These are phyloP conservation scores for Cremastobaeus sp. DNA, from an alignment of 2,888 invertebrate genomes.

Conservation along the genomic window DNA sequence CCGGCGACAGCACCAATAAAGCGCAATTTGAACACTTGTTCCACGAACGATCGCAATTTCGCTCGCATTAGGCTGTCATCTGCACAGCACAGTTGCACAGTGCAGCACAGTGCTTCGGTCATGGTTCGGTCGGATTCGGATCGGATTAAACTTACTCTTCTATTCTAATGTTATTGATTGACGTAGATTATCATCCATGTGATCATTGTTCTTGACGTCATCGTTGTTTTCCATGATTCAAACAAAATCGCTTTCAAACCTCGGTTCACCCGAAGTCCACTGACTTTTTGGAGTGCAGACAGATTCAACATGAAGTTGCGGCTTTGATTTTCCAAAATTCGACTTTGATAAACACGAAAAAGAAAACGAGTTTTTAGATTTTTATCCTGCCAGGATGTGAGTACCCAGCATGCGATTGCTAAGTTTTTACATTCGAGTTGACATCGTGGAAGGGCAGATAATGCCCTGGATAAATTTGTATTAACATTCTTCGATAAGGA, in stretches of 20 bases:
- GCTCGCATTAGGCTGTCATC: constrained; percentile 18
- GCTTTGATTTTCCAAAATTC: constrained; percentile 3
- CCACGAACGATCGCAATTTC: background rate
- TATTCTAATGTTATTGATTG: constrained; percentile 10
- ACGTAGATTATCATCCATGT: background rate
- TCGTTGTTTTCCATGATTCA: background rate
- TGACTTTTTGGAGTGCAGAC: constrained; percentile 7
- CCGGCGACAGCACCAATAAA: background rate
- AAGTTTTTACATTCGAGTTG: too few relatives aligned
- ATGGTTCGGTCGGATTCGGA: too few relatives aligned
- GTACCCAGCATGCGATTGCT: too few relatives aligned
- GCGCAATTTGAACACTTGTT: background rate
- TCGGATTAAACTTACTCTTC: background rate
- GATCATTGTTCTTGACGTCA: constrained; percentile 1
- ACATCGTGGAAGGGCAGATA: too few relatives aligned
- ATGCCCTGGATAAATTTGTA: too few relatives aligned
- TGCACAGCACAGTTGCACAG: background rate
- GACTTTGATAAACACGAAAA: background rate
- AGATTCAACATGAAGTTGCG: constrained; percentile 8
- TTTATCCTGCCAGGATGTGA: background rate
- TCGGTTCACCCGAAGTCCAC: background rate
- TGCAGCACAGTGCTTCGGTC: background rate
- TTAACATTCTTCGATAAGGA: too few relatives aligned
- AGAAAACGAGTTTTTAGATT: background rate
- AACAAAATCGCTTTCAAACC: background rate